A percentile compares a stretch with the other conserved stretches of the same genome.
Evolutionary conservation across 2,113 vertebrate species (phyloP).

Genomic region (Zosterops japonicus): DNA sequence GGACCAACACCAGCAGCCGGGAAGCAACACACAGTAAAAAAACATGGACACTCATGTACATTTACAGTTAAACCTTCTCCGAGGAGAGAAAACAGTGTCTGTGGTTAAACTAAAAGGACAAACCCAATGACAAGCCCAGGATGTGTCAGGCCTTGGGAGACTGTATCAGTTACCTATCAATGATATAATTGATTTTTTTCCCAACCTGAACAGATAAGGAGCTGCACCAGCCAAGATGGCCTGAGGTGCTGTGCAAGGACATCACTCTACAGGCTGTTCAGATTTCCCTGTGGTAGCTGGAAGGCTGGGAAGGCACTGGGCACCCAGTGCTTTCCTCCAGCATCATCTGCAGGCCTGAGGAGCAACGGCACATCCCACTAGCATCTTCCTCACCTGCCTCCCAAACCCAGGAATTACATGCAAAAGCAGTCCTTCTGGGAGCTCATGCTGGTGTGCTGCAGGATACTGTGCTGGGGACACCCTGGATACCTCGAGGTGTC

Average conservation of each 20-base stretch:
- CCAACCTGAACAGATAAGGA: not conserved
- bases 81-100: not conserved
- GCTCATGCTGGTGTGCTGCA: not conserved
- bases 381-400: not conserved
- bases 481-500: accelerated
- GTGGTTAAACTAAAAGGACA: constrained; percentile 27
- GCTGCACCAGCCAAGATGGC: not conserved
- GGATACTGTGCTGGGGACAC: not conserved
- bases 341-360: not conserved
- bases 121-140: not conserved
- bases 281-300: accelerated
- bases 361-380: not conserved
- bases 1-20: not conserved
- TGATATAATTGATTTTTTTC: not conserved
- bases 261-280: not conserved
- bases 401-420: not conserved
- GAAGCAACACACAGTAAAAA: not conserved
- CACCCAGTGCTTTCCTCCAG: not conserved
- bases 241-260: not conserved
- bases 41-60: not conserved
- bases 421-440: not conserved
- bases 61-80: not conserved
- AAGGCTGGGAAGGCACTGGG: not conserved
- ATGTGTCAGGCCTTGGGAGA: not conserved
- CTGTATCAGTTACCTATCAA: not conserved